Evolutionary conservation across 1,140 invertebrate species (phyloP), one percentile per base, ranked within the genome.

Genomic region (Brachionus paranguensis): DNA sequence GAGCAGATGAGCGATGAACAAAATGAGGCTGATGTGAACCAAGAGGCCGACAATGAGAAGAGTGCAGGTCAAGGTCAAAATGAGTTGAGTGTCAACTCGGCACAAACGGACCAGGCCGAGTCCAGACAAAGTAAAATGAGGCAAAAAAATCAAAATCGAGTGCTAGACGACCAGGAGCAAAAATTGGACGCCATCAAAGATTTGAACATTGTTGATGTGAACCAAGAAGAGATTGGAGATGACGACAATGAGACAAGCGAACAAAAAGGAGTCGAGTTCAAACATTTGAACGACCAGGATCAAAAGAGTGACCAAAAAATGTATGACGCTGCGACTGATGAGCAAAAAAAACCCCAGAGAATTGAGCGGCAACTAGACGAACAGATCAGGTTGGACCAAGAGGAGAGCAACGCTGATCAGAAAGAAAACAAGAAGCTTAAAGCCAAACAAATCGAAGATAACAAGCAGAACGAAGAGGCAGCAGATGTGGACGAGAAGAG

Each of bases 101-200:
- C 41, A 14, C 2, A 76, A 47, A 27, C 3, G 6, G n/a, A 20
- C 14, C 29, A 74, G 45, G 14, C 12, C 12, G 70, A 74, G 12
- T 17, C 43, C 10, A 45, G 11, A 24, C 5, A 74, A 8, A 74
- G 45, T 43, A 72, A 20, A 65, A 24, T 74, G 11, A 20, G 72
- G 7, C 11, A 47, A 8, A 84, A 84, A 74, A 84, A 84, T 41
- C n/a, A 68, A 8, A 70, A 84, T 45, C 29, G 65, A 43, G 20
- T 70, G 47, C 33, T 37, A 37, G 24, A 47, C 10, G 65, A 60
- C 17, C 27, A 60, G 3, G 81, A 74, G 41, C 60, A 74, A 45
- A 84, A 55, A 33, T 10, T 68, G 5, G 47, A 70, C 1, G n/a
- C 7, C 1, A 84, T 45, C 14, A 74, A 84, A 72, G 47, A 74